Conservation (phyloP, 2,888 invertebrate genomes). For the Noctua pronuba region DNA sequence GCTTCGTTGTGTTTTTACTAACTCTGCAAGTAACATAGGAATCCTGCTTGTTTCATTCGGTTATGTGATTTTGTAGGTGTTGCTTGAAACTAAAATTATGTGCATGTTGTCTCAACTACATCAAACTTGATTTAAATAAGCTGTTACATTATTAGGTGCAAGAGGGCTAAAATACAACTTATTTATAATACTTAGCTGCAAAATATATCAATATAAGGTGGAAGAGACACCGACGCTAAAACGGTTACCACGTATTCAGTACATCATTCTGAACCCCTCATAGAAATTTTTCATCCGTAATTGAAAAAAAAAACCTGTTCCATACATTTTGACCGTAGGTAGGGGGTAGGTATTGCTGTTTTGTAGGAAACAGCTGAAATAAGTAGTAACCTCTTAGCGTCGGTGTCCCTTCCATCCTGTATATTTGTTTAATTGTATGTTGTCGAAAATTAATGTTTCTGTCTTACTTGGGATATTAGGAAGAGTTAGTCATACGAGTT, state of each 20-base stretch:
- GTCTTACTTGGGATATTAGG: neutral
- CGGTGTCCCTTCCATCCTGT: no score
- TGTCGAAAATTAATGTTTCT: neutral
- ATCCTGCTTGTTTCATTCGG: conserved; percentile 16
- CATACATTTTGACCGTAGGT: no score
- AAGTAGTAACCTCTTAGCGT: no score
- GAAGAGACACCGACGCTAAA: no score
- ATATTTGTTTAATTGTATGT: neutral
- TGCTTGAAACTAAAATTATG: conserved; percentile 19
- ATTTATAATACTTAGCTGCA: neutral
- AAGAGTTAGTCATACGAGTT: neutral
- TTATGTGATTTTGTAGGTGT: conserved; percentile 15
- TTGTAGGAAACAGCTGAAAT: no score
- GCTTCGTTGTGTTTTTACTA: conserved; percentile 41
- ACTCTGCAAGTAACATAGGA: conserved; percentile 35
- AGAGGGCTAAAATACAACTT: neutral
- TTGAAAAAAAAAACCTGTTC: no score
- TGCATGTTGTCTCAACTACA: conserved; percentile 13
- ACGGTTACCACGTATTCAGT: no score
- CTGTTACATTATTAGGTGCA: conserved; percentile 5
- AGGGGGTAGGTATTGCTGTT: no score
- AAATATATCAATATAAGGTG: neutral
- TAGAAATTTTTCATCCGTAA: no score
- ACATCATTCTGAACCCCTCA: no score
- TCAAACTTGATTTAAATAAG: conserved; percentile 6